Conservation (phyloP, 2,113 vertebrate species). For the Rhinogobius similis region DNA sequence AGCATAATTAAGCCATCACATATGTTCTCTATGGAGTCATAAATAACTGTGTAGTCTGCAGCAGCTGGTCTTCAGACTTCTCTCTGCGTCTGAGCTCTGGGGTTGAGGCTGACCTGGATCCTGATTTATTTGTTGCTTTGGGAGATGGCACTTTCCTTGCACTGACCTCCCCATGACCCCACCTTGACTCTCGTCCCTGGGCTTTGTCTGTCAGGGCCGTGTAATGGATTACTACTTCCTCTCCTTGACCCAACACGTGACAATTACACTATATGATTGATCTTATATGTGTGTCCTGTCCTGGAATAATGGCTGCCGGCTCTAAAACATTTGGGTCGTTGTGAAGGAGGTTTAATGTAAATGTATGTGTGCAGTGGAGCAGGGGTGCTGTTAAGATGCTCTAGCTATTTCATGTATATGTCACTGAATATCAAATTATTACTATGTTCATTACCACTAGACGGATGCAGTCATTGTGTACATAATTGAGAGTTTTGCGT, state of each 20-base stretch:
- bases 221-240: not conserved
- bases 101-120: not conserved
- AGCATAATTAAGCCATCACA: not conserved
- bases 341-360: not conserved
- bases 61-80: not conserved
- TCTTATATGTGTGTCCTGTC: conserved; percentile 6
- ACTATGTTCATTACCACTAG: conserved; percentile 23
- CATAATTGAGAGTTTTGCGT: conserved; percentile 42
- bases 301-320: not conserved
- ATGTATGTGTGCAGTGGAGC: conserved; percentile 7
- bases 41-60: not conserved
- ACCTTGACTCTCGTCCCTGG: not conserved
- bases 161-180: not conserved
- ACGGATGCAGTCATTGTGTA: conserved; percentile 49
- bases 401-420: conserved; percentile 19
- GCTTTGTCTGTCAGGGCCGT: not conserved
- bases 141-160: conserved; percentile 3
- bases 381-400: not conserved
- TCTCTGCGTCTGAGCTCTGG: not conserved
- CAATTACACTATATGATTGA: conserved; percentile 6
- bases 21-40: not conserved
- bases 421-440: conserved; percentile 33
- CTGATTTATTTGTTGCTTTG: not conserved
- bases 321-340: not conserved
- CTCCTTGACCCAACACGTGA: conserved; percentile 9